Base-by-base conservation (phyloP, 1,140 invertebrate genomes). In the Himalopsyche phryganea region DNA sequence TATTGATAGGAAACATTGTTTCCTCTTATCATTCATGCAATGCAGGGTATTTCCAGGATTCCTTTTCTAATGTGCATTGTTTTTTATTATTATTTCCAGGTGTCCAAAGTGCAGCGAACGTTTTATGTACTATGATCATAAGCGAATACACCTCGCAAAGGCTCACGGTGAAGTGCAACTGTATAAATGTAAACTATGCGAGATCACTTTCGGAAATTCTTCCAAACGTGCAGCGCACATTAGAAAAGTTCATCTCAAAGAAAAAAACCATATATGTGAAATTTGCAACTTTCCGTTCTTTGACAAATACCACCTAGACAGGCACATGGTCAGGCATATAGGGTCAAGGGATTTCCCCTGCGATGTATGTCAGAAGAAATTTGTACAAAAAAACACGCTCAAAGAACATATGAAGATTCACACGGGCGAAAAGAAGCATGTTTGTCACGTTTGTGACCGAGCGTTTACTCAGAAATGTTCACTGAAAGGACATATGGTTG, bases 371-470 rank as follows among this genome's bases (percentile, higher is more conserved):
- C 73, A 79, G 20, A 80, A 83, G 45, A 69, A 79, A 4, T 87
- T 86, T 68, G 86, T 83, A 44, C 78, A 86, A 50, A 84, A 85
- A 61, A 77, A 86, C 62, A 86, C 84, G 36, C 80, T 89, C 73
- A 77, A 86, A 23, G 80, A 86, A 45, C 87, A 89, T 64, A 80
- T 86, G 65, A 81, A 85, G 48, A 85, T 85, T 5, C 85, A 87
- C 53, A 76, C 75, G 2, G 74, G 78, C 2, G 66, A 77, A 0
- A 80, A 77, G 72, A 80, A 77, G 63, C 79, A 78, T 33, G 71
- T 69, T 17, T 81, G 80, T 64, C 66, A 75, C 2, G 73, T 79
- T 35, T 81, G 80, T 59, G 73, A 76, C 33, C 80, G 71, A 49
- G 78, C 78, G 0, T 81, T 81, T 63, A 73, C 75, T 56, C 74